Evolutionary conservation across 2,797 vertebrate genomes (phyloP).

Genomic region (Pitangus sulphuratus): DNA sequence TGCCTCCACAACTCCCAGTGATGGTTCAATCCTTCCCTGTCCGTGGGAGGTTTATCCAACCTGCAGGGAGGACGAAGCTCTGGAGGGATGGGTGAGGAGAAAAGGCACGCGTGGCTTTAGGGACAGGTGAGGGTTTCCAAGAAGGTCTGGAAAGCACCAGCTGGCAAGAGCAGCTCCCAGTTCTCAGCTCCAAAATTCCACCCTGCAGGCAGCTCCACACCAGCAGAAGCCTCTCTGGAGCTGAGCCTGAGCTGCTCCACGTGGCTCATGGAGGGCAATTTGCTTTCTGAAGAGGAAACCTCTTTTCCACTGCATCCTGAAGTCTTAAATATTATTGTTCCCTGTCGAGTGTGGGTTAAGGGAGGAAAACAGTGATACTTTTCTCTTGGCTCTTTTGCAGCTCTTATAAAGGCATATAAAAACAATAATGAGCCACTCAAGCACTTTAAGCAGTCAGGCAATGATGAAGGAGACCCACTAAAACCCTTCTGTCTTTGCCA

Average conservation of each 20-base stretch:
- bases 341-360: not conserved
- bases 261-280: not conserved
- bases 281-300: not conserved
- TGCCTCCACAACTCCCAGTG: not conserved
- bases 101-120: not conserved
- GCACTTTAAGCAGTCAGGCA: constrained; percentile 10
- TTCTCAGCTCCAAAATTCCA: not conserved
- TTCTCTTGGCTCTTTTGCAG: not conserved
- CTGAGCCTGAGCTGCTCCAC: not conserved
- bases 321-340: constrained; percentile 7
- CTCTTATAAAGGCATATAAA: constrained; percentile 14
- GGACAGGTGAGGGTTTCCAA: not conserved
- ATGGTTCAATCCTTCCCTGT: not conserved
- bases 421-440: constrained; percentile 41
- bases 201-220: not conserved
- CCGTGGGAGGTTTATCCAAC: not conserved
- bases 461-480: constrained; percentile 26
- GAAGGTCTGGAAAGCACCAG: not conserved
- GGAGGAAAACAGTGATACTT: not conserved
- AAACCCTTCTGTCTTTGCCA: constrained; percentile 35
- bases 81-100: not conserved
- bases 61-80: not conserved
- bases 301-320: not conserved
- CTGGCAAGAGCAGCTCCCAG: not conserved
- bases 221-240: not conserved